Evolutionary conservation across 2,113 vertebrate species (phyloP).

Genomic region (Paratilapia polleni): DNA sequence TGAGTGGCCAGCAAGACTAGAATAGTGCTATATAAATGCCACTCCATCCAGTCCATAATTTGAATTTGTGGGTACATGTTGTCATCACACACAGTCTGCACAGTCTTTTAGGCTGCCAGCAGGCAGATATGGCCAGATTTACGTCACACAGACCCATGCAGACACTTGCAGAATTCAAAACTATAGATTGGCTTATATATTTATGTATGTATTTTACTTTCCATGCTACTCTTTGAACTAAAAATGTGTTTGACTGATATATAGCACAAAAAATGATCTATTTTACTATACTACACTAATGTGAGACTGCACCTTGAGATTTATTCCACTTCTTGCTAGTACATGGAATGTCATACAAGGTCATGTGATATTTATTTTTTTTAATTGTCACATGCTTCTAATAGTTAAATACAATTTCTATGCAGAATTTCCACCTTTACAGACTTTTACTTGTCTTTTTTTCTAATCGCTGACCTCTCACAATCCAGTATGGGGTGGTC

Average conservation of each 20-base stretch:
- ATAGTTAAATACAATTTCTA: not conserved
- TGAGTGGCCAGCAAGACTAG: not conserved
- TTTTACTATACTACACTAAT: not conserved
- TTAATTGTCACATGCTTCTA: not conserved
- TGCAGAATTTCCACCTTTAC: not conserved
- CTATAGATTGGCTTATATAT: not conserved
- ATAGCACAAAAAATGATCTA: not conserved
- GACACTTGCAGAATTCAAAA: not conserved
- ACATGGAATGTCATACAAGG: not conserved
- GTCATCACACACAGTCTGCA: not conserved
- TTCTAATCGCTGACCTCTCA: constrained; percentile 43
- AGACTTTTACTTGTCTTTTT: constrained; percentile 22
- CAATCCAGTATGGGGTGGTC: constrained; percentile 56
- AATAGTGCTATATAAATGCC: not conserved
- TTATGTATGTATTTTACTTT: not conserved
- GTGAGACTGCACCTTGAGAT: not conserved
- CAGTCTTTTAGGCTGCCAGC: not conserved
- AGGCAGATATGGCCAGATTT: not conserved
- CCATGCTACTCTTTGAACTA: not conserved
- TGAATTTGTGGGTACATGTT: not conserved
- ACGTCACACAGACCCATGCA: not conserved
- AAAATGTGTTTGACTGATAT: not conserved
- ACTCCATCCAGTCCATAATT: not conserved
- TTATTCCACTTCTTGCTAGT: not conserved
- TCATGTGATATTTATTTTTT: not conserved